A percentile compares a stretch with the other conserved stretches of the same genome.
phyloP scores from a whole-genome alignment of 2,797 vertebrate species.

The Cetoscarus ocellatus region DNA sequence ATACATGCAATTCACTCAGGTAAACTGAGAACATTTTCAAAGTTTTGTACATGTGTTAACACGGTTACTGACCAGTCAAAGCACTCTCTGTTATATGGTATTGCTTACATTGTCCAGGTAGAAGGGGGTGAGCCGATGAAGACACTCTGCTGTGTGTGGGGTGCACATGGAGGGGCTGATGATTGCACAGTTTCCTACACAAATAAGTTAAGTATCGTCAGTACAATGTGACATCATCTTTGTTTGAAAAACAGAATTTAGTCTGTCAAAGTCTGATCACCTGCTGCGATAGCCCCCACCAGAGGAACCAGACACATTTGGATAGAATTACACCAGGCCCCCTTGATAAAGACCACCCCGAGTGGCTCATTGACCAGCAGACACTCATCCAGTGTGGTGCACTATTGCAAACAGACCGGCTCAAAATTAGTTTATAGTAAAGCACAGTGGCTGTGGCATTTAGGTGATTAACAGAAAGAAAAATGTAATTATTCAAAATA shows the following conservation, averaged over 20 bases:
- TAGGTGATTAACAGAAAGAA: conserved; percentile 7
- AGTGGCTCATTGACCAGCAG: conserved; percentile 83
- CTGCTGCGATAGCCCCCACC: conserved; percentile 86
- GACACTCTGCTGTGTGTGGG: conserved; percentile 79
- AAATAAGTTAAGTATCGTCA: conserved; percentile 19
- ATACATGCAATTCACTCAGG: too few species aligned
- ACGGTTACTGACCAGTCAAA: not conserved
- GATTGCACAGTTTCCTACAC: conserved; percentile 83
- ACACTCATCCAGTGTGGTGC: conserved; percentile 81
- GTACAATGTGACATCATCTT: not conserved
- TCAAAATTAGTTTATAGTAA: conserved; percentile 35
- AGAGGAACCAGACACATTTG: conserved; percentile 83
- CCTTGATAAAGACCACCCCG: conserved; percentile 83
- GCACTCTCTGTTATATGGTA: not conserved
- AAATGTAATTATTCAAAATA: conserved; percentile 32
- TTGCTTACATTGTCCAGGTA: conserved; percentile 85
- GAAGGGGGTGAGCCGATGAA: conserved; percentile 80
- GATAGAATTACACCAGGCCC: conserved; percentile 82
- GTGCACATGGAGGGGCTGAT: conserved; percentile 79
- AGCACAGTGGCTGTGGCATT: not conserved
- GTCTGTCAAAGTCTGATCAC: conserved; percentile 45
- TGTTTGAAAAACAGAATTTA: not conserved
- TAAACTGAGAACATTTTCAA: too few species aligned
- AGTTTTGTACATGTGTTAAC: too few species aligned
- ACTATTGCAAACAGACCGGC: conserved; percentile 61